Conservation (phyloP, 2,113 vertebrate genomes). For the Scortum barcoo region DNA sequence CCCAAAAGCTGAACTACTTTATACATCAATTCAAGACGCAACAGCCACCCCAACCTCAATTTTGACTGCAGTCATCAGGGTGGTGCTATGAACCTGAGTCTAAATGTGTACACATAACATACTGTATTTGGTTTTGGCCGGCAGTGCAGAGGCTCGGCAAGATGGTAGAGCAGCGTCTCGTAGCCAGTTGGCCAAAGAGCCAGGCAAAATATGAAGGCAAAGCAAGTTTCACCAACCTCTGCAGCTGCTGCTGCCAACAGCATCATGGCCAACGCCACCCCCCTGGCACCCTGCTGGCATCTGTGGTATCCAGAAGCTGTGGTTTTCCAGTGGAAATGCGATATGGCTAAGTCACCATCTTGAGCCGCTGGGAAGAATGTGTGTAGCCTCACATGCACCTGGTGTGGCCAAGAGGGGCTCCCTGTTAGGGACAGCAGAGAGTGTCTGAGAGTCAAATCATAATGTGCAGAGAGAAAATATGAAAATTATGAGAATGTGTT, state of each 20-base stretch:
- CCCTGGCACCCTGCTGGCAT: slow-evolving; percentile 73
- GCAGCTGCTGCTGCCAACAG: slow-evolving; percentile 70
- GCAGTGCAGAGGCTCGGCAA: background rate
- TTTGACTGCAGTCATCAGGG: slow-evolving; percentile 22
- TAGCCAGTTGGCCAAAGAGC: slow-evolving; percentile 48
- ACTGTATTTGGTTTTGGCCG: slow-evolving; percentile 41
- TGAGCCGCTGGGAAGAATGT: slow-evolving; percentile 56
- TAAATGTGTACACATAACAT: slow-evolving; percentile 38
- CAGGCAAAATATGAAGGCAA: slow-evolving; percentile 65
- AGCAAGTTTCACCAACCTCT: slow-evolving; percentile 52
- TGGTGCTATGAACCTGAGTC: slow-evolving; percentile 22
- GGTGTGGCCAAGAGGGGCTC: slow-evolving; percentile 55
- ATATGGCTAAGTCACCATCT: slow-evolving; percentile 71
- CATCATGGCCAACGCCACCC: slow-evolving; percentile 56
- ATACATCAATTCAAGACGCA: slow-evolving; percentile 8
- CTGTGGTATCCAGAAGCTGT: slow-evolving; percentile 75
- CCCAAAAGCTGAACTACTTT: slow-evolving; percentile 15
- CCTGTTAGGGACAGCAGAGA: slow-evolving; percentile 15
- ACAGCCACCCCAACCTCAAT: slow-evolving; percentile 28
- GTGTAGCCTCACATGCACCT: slow-evolving; percentile 65
- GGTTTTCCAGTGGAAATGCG: slow-evolving; percentile 81
- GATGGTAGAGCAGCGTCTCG: slow-evolving; percentile 9
- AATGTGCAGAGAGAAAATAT: slow-evolving; percentile 26
- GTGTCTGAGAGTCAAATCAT: slow-evolving; percentile 37
- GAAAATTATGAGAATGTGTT: slow-evolving; percentile 23